Evolutionary conservation across 2,113 vertebrate genomes (phyloP).

Genomic region (Thamnaconus septentrionalis): DNA sequence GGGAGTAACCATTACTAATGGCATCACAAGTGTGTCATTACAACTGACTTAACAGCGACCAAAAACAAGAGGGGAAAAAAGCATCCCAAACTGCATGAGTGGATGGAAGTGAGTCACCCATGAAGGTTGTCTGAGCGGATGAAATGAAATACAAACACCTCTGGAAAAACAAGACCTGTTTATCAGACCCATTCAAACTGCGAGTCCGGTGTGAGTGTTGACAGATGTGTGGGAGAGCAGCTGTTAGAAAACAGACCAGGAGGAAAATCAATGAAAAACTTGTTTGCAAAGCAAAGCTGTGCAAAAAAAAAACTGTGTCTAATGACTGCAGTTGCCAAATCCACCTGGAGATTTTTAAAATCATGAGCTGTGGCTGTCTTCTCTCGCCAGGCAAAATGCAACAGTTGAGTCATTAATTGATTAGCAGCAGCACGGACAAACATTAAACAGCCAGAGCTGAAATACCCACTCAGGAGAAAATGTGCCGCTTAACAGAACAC

Average conservation of each 20-base stretch:
- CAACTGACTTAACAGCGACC: conserved; percentile 25
- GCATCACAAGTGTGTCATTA: conserved; percentile 19
- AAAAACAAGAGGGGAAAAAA: conserved; percentile 11
- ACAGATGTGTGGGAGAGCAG: conserved; percentile 49
- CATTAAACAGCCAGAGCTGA: not conserved
- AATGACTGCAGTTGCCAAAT: conserved; percentile 4
- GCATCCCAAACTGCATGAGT: conserved; percentile 8
- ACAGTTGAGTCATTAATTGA: conserved; percentile 8
- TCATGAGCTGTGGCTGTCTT: conserved; percentile 5
- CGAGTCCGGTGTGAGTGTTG: conserved; percentile 14
- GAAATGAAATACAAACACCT: conserved; percentile 34
- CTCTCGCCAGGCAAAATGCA: not conserved
- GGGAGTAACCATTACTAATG: conserved; percentile 14
- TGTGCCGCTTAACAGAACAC: too few relatives aligned
- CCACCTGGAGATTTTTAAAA: not conserved
- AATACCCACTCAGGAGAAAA: too few relatives aligned
- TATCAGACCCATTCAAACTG: conserved; percentile 17
- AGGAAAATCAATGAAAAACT: not conserved
- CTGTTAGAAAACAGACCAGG: not conserved
- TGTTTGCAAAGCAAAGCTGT: conserved; percentile 9
- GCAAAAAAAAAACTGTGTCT: not conserved
- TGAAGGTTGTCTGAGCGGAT: conserved; percentile 24
- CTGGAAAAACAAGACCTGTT: conserved; percentile 24
- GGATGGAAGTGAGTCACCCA: conserved; percentile 19
- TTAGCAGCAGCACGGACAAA: not conserved